Percentiles rank a stretch among this genome's conserved stretches.
Conservation (phyloP, 2,113 vertebrate species). For the Pterocles gutturalis region DNA sequence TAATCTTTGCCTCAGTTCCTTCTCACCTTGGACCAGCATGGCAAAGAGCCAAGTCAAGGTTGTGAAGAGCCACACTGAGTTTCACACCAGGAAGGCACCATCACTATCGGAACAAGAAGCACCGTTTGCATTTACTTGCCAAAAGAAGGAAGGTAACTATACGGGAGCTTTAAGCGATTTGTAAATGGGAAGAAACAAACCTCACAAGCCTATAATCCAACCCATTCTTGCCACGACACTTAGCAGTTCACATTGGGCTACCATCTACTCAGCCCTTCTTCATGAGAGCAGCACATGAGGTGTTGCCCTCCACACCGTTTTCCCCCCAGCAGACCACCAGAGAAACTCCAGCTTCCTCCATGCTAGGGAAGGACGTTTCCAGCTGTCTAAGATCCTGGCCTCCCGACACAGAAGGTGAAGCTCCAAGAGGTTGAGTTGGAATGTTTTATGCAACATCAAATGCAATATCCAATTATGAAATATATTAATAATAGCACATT, state of each 20-base stretch:
- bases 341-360: neutral
- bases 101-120: neutral
- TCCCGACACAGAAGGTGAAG: neutral
- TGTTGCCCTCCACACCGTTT: neutral
- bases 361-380: neutral
- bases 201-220: neutral
- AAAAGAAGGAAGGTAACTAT: neutral
- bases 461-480: neutral
- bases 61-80: neutral
- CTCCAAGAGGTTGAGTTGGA: neutral
- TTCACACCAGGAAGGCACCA: neutral
- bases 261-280: neutral
- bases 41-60: neutral
- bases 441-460: neutral
- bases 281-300: neutral
- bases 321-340: neutral
- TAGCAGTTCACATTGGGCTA: neutral
- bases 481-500: neutral
- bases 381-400: neutral
- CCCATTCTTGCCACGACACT: neutral
- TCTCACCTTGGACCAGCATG: neutral
- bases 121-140: neutral
- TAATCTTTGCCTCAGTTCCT: neutral
- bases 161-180: neutral
- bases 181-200: neutral